These are phyloP conservation scores for Masticophis lateralis DNA, from an alignment of 2,797 vertebrate species.

Conservation along the genomic window DNA sequence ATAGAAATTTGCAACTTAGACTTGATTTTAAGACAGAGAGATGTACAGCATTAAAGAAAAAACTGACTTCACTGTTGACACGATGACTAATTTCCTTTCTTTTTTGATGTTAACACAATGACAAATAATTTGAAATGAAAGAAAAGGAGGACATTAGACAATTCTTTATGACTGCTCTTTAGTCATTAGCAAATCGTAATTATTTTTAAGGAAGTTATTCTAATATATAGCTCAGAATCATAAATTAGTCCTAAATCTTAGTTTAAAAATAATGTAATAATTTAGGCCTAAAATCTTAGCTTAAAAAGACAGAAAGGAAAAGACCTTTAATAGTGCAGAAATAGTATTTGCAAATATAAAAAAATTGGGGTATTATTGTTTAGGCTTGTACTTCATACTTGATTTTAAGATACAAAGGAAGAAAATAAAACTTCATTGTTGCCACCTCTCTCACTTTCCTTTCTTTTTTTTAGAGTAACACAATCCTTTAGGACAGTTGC, in stretches of 20 bases:
- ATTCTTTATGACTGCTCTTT: not conserved
- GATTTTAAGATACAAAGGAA: not conserved
- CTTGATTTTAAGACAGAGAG: not conserved
- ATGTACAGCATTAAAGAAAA: not conserved
- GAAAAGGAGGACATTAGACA: not conserved
- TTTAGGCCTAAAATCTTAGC: not conserved
- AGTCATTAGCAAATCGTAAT: not conserved
- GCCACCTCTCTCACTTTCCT: too few relatives aligned
- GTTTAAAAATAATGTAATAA: not conserved
- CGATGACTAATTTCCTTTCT: not conserved
- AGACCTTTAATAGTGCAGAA: not conserved
- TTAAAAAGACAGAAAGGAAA: not conserved
- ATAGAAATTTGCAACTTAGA: not conserved
- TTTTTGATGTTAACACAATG: not conserved
- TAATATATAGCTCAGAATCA: not conserved
- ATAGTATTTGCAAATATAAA: not conserved
- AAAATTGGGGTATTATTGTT: not conserved
- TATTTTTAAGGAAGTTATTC: not conserved
- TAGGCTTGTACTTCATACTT: not conserved
- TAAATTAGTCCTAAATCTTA: not conserved
- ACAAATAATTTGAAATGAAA: not conserved
- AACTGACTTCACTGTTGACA: not conserved
- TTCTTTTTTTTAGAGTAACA: too few relatives aligned
- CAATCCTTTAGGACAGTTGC: not conserved
- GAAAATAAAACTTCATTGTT: not conserved